Percentiles rank a stretch among this genome's conserved stretches.
Conservation (phyloP, 1,140 invertebrate species). For the Acyrthosiphon pisum region DNA sequence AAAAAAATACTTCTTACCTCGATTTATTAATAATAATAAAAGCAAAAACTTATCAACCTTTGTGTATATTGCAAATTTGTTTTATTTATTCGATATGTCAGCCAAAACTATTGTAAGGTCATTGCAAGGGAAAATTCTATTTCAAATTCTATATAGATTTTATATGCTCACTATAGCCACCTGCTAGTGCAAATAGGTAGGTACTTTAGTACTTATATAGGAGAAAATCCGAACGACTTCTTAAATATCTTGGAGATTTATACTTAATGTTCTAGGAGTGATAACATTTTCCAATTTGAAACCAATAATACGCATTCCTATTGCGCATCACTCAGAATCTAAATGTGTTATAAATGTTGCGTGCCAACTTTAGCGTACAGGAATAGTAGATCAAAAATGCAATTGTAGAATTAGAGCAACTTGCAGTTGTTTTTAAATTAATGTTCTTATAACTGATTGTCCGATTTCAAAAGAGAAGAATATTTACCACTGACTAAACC, state of each 20-base stretch:
- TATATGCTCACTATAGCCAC: neutral
- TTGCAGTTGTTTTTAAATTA: neutral
- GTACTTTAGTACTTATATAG: neutral
- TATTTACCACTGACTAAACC: neutral
- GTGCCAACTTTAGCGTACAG: neutral
- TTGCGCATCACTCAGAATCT: neutral
- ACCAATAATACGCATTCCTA: constrained; percentile 1
- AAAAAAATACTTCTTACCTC: neutral
- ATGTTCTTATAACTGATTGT: neutral
- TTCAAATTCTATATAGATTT: neutral
- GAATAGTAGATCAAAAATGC: constrained; percentile 3
- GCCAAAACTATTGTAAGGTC: neutral
- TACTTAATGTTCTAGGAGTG: neutral
- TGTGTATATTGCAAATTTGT: neutral
- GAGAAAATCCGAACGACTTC: neutral
- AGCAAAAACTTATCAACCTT: neutral
- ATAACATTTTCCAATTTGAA: constrained; percentile 13
- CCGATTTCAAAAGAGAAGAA: neutral
- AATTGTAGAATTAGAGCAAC: neutral
- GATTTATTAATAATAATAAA: neutral
- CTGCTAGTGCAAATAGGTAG: neutral
- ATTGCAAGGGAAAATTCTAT: neutral
- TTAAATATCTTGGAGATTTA: neutral
- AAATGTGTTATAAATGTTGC: neutral
- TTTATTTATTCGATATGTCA: neutral